These are phyloP conservation scores for Balearica regulorum DNA, from an alignment of 2,797 vertebrate genomes.

Conservation along the genomic window DNA sequence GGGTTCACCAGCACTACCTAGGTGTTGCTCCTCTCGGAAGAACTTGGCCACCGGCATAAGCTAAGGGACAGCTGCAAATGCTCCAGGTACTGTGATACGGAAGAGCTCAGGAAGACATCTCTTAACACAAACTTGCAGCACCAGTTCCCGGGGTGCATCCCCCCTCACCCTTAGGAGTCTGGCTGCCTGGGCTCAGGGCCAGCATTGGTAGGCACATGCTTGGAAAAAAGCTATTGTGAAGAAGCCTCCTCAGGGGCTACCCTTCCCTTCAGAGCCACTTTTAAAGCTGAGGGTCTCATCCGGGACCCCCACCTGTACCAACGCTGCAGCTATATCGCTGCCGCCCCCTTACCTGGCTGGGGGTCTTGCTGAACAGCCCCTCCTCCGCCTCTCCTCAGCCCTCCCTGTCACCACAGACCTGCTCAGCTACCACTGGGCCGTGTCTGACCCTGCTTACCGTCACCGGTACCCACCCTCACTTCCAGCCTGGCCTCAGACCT, in stretches of 20 bases:
- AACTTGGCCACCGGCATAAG: not conserved
- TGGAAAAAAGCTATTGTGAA: not conserved
- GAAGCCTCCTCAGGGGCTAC: not conserved
- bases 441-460: no score
- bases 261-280: not conserved
- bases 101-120: not conserved
- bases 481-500: not conserved
- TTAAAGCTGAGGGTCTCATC: not conserved
- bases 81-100: no score
- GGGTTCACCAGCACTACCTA: accelerated
- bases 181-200: not conserved
- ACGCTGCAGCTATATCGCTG: accelerated
- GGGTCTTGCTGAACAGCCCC: not conserved
- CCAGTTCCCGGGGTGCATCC: no score
- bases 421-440: not conserved
- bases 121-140: not conserved
- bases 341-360: not conserved
- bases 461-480: not conserved
- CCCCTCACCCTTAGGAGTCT: not conserved
- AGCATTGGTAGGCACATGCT: no score
- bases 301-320: no score
- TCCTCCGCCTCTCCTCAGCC: not conserved
- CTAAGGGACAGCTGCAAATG: not conserved
- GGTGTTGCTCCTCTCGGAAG: not conserved
- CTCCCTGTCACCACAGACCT: not conserved